Evolutionary conservation across 2,113 vertebrate species (phyloP), one percentile per base, ranked within the genome.

Genomic region (Pipa parva): DNA sequence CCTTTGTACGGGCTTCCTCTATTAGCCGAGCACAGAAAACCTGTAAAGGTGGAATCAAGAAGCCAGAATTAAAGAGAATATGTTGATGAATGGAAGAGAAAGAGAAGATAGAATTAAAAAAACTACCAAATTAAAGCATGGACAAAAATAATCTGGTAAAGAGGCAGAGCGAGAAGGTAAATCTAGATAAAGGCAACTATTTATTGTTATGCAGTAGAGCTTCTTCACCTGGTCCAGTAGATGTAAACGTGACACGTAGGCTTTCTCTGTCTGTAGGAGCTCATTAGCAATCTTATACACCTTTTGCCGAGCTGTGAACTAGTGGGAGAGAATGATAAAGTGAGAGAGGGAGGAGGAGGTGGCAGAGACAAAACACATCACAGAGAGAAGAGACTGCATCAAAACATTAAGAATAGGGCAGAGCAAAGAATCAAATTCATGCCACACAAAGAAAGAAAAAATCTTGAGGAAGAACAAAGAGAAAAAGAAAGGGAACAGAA

Each of bases 221-320:
- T 24, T 27, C 22, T 31, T 81, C 70, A 86, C 85, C 84, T 95
- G 91, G 80, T 95, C 93, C 71, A 95, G 79, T 49, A 95, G 90
- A 83, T 94, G 90, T 31, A 95, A 87, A 58, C 93, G 86, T 28
- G 92, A 90, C 56, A 95, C 93, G 0, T 95, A 95, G 39, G 92
- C 87, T 18, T 79, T 93, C 83, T 95, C 93, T 0, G 93, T 95
- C 75, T 89, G 90, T 20, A 95, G 88, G 36, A 95, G 89, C 77
- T 95, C 93, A 0, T 92, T 95, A 59, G 93, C 93, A 11, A 95
- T 95, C 80, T 92, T 92, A 77, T 92, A 95, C 21, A 92, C 91
- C 46, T 92, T 90, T 82, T 95, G 92, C 36, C 92, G 89, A 50
- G 92, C 84, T 0, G 92, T 92, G 72, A 94, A 54, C 92, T 92